phyloP scores from a whole-genome alignment of 2,888 invertebrate species.

The Tetropium fuscum region DNA sequence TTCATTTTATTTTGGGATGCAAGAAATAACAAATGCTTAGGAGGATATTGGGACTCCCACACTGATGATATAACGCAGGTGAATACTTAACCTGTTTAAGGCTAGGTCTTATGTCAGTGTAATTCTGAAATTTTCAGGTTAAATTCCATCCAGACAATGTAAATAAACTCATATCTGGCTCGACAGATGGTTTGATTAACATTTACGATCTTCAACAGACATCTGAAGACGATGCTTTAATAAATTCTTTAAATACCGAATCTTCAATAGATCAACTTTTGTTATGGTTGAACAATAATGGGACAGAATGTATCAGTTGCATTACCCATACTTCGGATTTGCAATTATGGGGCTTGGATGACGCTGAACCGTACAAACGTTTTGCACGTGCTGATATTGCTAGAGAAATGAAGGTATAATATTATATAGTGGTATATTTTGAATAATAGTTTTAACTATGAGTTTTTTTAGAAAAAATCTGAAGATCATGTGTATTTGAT shows the following conservation, averaged over 20 bases:
- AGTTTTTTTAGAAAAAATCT: slow-evolving; percentile 70
- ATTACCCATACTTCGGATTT: slow-evolving; percentile 80
- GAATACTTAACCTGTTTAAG: no score
- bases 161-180: slow-evolving; percentile 79
- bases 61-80: slow-evolving; percentile 84
- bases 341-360: slow-evolving; percentile 76
- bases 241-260: slow-evolving; percentile 81
- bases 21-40: slow-evolving; percentile 73
- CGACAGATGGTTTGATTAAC: slow-evolving; percentile 88
- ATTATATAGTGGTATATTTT: not conserved
- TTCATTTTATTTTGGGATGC: slow-evolving; percentile 87
- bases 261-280: slow-evolving; percentile 78
- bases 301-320: slow-evolving; percentile 71
- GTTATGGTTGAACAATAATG: slow-evolving; percentile 68
- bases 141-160: slow-evolving; percentile 78
- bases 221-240: slow-evolving; percentile 84
- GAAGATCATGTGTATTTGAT: slow-evolving; percentile 75
- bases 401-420: slow-evolving; percentile 68
- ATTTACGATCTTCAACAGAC: slow-evolving; percentile 80
- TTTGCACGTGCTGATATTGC: slow-evolving; percentile 73
- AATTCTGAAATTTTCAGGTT: slow-evolving; percentile 65
- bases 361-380: slow-evolving; percentile 71
- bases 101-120: no score
- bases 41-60: slow-evolving; percentile 88
- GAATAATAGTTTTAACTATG: slow-evolving; percentile 13